Evolutionary conservation across 2,888 invertebrate species (phyloP), one percentile per base, ranked within the genome.

Genomic region (Eustalomyia histrio): DNA sequence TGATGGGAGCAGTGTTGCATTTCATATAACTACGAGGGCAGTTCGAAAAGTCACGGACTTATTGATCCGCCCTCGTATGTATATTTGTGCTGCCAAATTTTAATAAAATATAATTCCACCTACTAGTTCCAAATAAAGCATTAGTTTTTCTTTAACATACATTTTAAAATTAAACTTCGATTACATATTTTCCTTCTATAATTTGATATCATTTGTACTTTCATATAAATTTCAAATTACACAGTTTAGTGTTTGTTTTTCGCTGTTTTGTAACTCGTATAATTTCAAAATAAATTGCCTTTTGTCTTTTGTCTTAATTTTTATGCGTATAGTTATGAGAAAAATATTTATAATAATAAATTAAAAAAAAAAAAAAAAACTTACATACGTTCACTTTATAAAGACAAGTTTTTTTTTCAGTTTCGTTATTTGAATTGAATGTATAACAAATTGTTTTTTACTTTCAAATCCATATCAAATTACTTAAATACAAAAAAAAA

Each of bases 391-490:
- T 74, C 81, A 71, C 67, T 74, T 81, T 74, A 50, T 58, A 69
- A 73, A 52, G 21, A 65, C 43, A 75, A 69, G 79, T 79, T 79
- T 79, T 17, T 57, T 55, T 5, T 67, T 33, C 53, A 65, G 14
- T 50, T 18, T n/a, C 18, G 14, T 75, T 65, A 43, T 9, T 68
- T 35, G 18, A 67, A 43, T 17, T 29, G 29, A 21, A 65, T 63
- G 61, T 60, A 71, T 74, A 53, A 78, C 65, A 78, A 76, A 67
- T 71, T 9, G 57, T 71, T 78, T 74, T n/a, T 81, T 74, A 78
- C 78, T 81, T 81, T 78, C 74, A 69, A 74, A 57, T 65, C 57
- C 16, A 71, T 72, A 78, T 81, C 33, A 67, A 63, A 76, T 81
- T 74, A 74, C 80, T 17, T 35, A 8, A 3, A 50, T 47, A 17